Percentiles rank a stretch among this genome's conserved stretches.
Evolutionary conservation across 2,888 invertebrate genomes (phyloP).

Genomic region (Kuschelorhynchus macadamiae): DNA sequence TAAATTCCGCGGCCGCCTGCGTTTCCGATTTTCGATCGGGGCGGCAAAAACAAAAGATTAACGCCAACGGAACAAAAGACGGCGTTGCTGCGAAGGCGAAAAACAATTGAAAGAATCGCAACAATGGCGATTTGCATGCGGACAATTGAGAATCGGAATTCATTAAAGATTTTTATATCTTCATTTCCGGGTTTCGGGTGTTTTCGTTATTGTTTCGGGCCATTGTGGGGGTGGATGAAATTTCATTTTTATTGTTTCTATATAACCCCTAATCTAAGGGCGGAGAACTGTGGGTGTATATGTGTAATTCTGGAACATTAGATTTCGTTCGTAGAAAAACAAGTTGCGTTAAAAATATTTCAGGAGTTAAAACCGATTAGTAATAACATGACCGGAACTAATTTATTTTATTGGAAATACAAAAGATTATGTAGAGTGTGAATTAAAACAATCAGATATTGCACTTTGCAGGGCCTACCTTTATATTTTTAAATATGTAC

Average conservation of each 20-base stretch:
- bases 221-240: slow-evolving; percentile 20
- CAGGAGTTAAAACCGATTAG: no score
- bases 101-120: slow-evolving; percentile 52
- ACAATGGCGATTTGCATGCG: slow-evolving; percentile 52
- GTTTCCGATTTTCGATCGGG: slow-evolving; percentile 52
- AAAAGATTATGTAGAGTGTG: no score
- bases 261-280: background rate
- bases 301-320: no score
- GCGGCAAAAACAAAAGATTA: slow-evolving; percentile 50
- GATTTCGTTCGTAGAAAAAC: no score
- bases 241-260: background rate
- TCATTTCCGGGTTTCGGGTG: slow-evolving; percentile 57
- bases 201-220: slow-evolving; percentile 45
- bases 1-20: slow-evolving; percentile 48
- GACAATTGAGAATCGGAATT: slow-evolving; percentile 52
- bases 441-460: no score
- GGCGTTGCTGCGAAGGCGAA: slow-evolving; percentile 46
- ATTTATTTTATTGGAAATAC: no score
- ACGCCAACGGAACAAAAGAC: slow-evolving; percentile 49
- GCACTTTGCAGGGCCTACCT: slow-evolving; percentile 1
- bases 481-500: background rate
- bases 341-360: no score
- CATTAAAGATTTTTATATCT: slow-evolving; percentile 60
- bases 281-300: background rate
- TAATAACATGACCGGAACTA: no score